Percentiles rank a stretch among this genome's conserved stretches.
phyloP scores from a whole-genome alignment of 2,888 invertebrate genomes.

The Drosophila pegasa region DNA sequence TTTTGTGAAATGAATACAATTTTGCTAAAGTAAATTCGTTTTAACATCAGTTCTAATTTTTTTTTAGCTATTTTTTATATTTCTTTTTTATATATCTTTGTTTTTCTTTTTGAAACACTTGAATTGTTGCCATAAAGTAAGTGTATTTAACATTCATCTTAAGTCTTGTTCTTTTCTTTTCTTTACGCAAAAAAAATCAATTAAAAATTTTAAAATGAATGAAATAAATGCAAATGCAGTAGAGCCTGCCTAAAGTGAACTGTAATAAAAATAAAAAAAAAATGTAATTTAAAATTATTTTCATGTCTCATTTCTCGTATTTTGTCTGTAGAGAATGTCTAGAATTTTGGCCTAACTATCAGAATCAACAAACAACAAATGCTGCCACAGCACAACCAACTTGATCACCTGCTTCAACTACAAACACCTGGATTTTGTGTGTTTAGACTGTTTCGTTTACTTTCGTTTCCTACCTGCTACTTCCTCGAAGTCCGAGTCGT shows the following conservation, averaged over 20 bases:
- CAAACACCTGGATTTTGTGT: constrained; percentile 7
- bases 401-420: constrained; percentile 33
- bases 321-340: constrained; percentile 22
- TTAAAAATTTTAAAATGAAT: constrained; percentile 16
- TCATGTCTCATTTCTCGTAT: not conserved
- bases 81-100: constrained; percentile 23
- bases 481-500: constrained; percentile 91
- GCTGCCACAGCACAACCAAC: constrained; percentile 68
- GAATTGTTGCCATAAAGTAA: constrained; percentile 73
- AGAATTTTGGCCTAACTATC: constrained; percentile 52
- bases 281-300: too few species aligned
- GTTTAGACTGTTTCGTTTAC: constrained; percentile 52
- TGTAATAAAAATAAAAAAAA: not conserved
- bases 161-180: constrained; percentile 28
- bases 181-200: constrained; percentile 16
- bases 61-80: constrained; percentile 56
- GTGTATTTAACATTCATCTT: constrained; percentile 52
- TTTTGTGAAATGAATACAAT: constrained; percentile 72
- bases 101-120: constrained; percentile 58
- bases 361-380: constrained; percentile 39
- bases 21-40: constrained; percentile 84
- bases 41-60: constrained; percentile 82
- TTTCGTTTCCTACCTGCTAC: constrained; percentile 87
- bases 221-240: constrained; percentile 43
- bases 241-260: not conserved